Percentiles rank a stretch among this genome's conserved stretches.
These are phyloP conservation scores for Drosophila azteca DNA, from an alignment of 1,140 invertebrate genomes.

Conservation along the genomic window DNA sequence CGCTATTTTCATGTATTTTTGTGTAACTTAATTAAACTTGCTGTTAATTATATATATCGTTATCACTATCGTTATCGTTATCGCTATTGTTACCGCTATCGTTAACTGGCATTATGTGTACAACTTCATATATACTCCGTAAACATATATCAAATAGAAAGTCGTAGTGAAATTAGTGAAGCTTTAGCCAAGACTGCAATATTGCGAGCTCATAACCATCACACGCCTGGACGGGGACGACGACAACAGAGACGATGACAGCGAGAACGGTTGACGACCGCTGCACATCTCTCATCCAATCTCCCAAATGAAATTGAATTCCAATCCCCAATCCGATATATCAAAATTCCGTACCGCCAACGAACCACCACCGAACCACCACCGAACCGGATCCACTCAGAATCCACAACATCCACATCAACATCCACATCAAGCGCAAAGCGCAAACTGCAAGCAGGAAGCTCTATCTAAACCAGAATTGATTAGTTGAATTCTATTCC, in stretches of 20 bases:
- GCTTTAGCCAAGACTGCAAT: slow-evolving; percentile 83
- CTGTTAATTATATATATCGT: too few relatives aligned
- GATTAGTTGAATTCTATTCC: slow-evolving; percentile 84
- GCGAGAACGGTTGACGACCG: slow-evolving; percentile 57
- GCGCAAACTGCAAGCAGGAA: slow-evolving; percentile 63
- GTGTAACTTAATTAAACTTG: too few relatives aligned
- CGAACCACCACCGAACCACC: slow-evolving; percentile 13
- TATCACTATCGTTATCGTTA: too few relatives aligned
- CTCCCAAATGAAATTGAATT: slow-evolving; percentile 8
- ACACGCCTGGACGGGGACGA: slow-evolving; percentile 64
- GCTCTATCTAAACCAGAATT: slow-evolving; percentile 83
- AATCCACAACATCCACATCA: slow-evolving; percentile 27
- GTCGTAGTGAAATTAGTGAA: slow-evolving; percentile 83
- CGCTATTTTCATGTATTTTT: too few relatives aligned
- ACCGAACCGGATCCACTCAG: too few relatives aligned
- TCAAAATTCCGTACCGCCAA: slow-evolving; percentile 38
- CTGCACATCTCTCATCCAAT: neutral
- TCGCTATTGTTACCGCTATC: too few relatives aligned
- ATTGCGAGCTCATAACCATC: slow-evolving; percentile 80
- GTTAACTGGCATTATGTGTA: too few relatives aligned
- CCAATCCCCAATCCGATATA: slow-evolving; percentile 25
- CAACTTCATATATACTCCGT: slow-evolving; percentile 4
- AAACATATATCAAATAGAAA: slow-evolving; percentile 64
- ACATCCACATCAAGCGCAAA: slow-evolving; percentile 42
- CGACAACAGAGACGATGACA: slow-evolving; percentile 27